Percentiles rank a stretch among this genome's conserved stretches.
phyloP scores from a whole-genome alignment of 2,797 vertebrate genomes.

The Hydrocynus forskahlii region DNA sequence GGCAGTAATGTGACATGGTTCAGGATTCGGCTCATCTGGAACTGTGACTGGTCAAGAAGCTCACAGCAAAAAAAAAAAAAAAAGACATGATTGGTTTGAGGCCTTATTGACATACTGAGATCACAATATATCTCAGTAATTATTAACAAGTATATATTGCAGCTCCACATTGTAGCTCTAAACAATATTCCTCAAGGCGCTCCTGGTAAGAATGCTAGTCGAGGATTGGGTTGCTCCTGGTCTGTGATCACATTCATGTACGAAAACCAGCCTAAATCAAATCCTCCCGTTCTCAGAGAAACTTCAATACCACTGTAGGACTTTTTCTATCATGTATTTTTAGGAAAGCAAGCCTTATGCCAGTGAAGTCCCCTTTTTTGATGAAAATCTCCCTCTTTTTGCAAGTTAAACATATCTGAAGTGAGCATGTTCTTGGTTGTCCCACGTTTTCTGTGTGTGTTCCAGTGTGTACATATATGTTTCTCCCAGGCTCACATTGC shows the following conservation, averaged over 20 bases:
- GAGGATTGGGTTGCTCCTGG: neutral
- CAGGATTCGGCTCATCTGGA: neutral
- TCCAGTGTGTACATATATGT: neutral
- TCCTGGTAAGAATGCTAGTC: neutral
- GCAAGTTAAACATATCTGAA: too few species aligned
- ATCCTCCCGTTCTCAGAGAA: neutral
- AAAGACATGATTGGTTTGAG: neutral
- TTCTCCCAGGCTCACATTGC: neutral
- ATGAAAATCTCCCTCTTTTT: neutral
- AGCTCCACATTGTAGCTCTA: neutral
- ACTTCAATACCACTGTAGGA: neutral
- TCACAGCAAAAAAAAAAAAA: neutral
- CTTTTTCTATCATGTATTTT: neutral
- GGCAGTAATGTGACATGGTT: neutral
- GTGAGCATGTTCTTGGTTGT: too few species aligned
- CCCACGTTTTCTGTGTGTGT: neutral
- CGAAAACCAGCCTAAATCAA: neutral
- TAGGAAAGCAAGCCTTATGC: neutral
- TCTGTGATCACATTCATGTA: too few species aligned
- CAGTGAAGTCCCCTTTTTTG: neutral
- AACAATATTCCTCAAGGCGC: neutral
- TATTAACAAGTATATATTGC: neutral
- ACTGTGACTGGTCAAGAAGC: neutral
- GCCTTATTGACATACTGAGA: neutral
- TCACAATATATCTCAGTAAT: neutral